These are phyloP conservation scores for Leistus spinibarbis DNA, from an alignment of 2,888 invertebrate species.

Conservation along the genomic window DNA sequence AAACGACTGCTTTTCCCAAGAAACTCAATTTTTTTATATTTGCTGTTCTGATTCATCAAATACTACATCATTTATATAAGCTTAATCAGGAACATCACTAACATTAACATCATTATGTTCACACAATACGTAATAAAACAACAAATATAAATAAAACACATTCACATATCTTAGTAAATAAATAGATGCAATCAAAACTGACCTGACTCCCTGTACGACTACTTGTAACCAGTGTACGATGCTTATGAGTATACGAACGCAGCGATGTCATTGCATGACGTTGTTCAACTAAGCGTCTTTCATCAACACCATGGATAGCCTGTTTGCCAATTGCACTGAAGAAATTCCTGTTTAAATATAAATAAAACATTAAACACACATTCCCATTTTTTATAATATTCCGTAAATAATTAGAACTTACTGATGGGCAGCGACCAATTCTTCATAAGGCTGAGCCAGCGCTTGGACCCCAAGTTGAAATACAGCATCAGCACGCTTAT, in stretches of 20 bases:
- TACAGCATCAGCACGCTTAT: conserved; percentile 81
- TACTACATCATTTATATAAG: no score
- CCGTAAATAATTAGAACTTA: conserved; percentile 54
- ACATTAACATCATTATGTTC: no score
- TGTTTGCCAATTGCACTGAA: conserved; percentile 72
- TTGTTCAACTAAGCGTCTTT: conserved; percentile 66
- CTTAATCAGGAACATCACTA: no score
- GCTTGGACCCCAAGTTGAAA: conserved; percentile 77
- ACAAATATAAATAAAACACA: background rate
- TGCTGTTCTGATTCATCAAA: no score
- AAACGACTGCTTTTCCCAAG: no score
- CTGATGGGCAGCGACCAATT: conserved; percentile 73
- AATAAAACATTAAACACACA: no score
- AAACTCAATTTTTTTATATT: no score
- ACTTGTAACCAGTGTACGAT: conserved; percentile 62
- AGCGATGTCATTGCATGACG: conserved; percentile 78
- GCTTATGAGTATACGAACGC: conserved; percentile 66
- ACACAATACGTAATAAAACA: background rate
- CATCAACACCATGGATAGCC: conserved; percentile 67
- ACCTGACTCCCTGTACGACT: conserved; percentile 57
- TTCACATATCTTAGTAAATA: background rate
- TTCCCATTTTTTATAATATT: background rate
- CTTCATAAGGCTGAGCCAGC: conserved; percentile 80
- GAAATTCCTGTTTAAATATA: conserved; percentile 66
- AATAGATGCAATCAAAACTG: background rate